These are phyloP conservation scores for Psettodes erumei DNA, from an alignment of 2,113 vertebrate genomes.

Conservation along the genomic window DNA sequence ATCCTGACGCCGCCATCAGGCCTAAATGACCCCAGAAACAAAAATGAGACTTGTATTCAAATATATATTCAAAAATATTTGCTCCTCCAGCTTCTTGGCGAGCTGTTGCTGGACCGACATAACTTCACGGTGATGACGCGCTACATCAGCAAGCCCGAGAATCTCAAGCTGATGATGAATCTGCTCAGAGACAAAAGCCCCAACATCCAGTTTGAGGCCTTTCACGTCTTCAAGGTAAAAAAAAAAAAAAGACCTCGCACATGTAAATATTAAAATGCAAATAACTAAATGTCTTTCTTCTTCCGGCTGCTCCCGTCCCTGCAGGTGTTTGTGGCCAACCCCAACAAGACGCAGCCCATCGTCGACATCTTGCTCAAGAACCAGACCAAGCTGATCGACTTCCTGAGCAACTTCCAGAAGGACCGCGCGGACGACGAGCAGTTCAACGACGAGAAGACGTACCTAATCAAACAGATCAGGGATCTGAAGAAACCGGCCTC, in stretches of 20 bases:
- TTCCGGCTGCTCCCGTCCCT: neutral
- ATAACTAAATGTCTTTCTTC: neutral
- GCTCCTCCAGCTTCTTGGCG: conserved; percentile 89
- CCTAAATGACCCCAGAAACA: neutral
- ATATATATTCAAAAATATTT: neutral
- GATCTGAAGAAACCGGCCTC: conserved; percentile 96
- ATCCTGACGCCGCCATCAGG: neutral
- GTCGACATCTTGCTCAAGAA: conserved; percentile 98
- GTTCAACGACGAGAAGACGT: conserved; percentile 99
- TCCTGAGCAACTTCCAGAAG: conserved; percentile 97
- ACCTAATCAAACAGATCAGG: conserved; percentile 98
- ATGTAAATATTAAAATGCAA: neutral
- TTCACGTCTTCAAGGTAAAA: conserved; percentile 96
- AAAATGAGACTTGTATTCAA: too few relatives aligned
- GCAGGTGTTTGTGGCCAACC: conserved; percentile 97
- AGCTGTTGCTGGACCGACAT: conserved; percentile 92
- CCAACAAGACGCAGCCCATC: conserved; percentile 97
- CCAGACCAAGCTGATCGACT: conserved; percentile 97
- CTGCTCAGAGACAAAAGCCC: conserved; percentile 94
- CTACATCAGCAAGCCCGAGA: conserved; percentile 97
- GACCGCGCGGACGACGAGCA: conserved; percentile 96
- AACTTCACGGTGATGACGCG: conserved; percentile 96
- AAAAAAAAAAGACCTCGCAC: too few relatives aligned
- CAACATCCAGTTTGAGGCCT: conserved; percentile 98
- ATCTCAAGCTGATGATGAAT: conserved; percentile 98